phyloP scores from a whole-genome alignment of 2,888 invertebrate species.

The Lycophotia porphyrea region DNA sequence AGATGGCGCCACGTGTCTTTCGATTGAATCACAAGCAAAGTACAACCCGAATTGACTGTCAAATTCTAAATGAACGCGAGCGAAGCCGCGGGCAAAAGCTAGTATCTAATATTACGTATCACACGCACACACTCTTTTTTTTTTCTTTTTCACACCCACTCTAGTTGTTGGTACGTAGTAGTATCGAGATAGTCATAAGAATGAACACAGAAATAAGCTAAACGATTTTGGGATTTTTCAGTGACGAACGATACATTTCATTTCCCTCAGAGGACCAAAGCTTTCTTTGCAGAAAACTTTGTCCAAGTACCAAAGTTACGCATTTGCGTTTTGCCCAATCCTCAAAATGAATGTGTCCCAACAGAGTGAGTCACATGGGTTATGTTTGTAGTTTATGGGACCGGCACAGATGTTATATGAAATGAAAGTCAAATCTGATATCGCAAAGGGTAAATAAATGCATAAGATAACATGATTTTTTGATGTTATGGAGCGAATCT shows the following conservation, averaged over 20 bases:
- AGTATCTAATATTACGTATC: no score
- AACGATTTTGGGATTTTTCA: not conserved
- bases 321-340: not conserved
- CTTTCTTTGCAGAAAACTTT: conserved; percentile 6
- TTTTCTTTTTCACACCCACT: no score
- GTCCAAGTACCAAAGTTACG: conserved; percentile 1
- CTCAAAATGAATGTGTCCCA: not conserved
- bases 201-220: not conserved
- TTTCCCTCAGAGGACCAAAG: not conserved
- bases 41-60: no score
- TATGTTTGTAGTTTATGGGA: not conserved
- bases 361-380: not conserved
- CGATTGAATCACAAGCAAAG: no score
- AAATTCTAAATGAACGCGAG: no score
- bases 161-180: not conserved
- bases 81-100: no score
- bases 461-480: not conserved
- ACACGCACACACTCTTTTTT: no score
- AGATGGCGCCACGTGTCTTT: no score
- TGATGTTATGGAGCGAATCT: not conserved
- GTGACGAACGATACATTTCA: not conserved
- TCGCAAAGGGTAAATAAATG: not conserved
- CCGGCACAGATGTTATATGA: conserved; percentile 3
- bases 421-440: conserved; percentile 4
- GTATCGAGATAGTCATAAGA: not conserved